These are phyloP conservation scores for Arenicola marina DNA, from an alignment of 2,888 invertebrate genomes.

Conservation along the genomic window DNA sequence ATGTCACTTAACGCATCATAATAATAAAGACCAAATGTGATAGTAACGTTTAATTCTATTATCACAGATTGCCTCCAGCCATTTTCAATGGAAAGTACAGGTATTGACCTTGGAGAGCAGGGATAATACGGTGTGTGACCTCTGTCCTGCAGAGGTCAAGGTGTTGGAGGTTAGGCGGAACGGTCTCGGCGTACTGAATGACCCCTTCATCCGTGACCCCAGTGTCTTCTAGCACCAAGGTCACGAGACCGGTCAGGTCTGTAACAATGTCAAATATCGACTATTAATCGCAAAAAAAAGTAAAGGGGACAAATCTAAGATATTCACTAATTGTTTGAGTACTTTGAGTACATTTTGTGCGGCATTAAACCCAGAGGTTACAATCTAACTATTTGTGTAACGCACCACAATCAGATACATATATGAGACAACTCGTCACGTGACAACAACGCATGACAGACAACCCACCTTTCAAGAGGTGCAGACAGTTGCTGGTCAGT, in stretches of 20 bases:
- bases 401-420: too few relatives aligned
- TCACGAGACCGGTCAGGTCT: conserved; percentile 44
- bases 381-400: too few relatives aligned
- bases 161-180: conserved; percentile 38
- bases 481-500: conserved; percentile 47
- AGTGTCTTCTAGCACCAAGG: conserved; percentile 44
- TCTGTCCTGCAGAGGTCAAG: conserved; percentile 51
- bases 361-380: too few relatives aligned
- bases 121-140: conserved; percentile 46
- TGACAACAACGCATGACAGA: too few relatives aligned
- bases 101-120: conserved; percentile 27
- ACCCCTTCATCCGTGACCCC: conserved; percentile 50
- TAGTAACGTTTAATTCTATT: too few relatives aligned
- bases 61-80: too few relatives aligned
- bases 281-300: not conserved
- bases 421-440: too few relatives aligned
- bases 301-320: not conserved
- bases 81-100: not conserved
- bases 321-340: too few relatives aligned
- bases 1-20: too few relatives aligned
- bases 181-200: conserved; percentile 35
- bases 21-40: too few relatives aligned
- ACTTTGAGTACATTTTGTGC: too few relatives aligned
- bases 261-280: conserved; percentile 13
- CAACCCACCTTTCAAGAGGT: conserved; percentile 40